These are phyloP conservation scores for Drosophila mojavensis DNA, from an alignment of 1,140 invertebrate genomes.

Conservation along the genomic window DNA sequence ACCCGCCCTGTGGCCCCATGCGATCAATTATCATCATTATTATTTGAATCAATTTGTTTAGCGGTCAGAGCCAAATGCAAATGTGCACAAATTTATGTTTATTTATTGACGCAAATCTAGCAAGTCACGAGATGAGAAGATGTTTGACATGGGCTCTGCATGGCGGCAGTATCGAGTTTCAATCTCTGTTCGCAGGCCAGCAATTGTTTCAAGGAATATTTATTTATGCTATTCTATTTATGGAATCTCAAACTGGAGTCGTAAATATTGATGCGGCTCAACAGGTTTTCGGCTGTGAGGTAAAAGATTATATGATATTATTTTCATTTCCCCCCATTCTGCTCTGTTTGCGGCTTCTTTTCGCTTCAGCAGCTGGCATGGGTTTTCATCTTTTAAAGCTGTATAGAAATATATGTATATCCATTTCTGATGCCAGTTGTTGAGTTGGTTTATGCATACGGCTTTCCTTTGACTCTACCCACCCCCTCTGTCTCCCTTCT, in stretches of 20 bases:
- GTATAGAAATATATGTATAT: no score
- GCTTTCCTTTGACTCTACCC: background rate
- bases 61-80: background rate
- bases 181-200: background rate
- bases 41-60: conserved; percentile 39
- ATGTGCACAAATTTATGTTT: conserved; percentile 35
- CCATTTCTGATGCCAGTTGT: background rate
- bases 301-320: no score
- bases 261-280: no score
- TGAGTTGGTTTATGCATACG: background rate
- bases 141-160: background rate
- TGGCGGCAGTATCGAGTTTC: background rate
- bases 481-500: background rate
- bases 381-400: no score
- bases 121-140: background rate
- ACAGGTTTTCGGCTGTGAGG: no score
- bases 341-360: no score
- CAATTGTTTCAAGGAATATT: background rate
- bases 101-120: conserved; percentile 30
- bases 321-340: no score
- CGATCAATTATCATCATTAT: conserved; percentile 24
- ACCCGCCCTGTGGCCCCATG: conserved; percentile 1
- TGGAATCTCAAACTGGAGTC: background rate
- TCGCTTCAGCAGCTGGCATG: no score
- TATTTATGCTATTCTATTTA: background rate